These are phyloP conservation scores for Notospermus geniculatus DNA, from an alignment of 1,140 invertebrate genomes.

Conservation along the genomic window DNA sequence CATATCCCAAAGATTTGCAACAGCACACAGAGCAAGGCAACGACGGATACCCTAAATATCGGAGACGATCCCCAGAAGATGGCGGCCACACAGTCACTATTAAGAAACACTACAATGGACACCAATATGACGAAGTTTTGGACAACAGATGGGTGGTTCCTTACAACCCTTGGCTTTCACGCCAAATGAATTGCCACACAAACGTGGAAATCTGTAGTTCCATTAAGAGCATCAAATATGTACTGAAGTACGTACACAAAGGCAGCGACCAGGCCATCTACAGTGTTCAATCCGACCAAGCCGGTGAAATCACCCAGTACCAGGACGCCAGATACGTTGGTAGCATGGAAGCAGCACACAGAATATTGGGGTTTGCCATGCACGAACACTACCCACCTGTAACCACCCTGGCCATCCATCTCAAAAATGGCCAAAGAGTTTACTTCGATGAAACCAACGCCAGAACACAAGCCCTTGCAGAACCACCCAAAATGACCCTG, in stretches of 20 bases:
- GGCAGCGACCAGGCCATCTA: neutral
- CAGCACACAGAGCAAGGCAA: neutral
- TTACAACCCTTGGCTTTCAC: conserved; percentile 6
- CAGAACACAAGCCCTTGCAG: conserved; percentile 21
- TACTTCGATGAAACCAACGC: no score
- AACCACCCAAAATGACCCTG: conserved; percentile 50
- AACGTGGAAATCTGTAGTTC: neutral
- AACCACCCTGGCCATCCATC: conserved; percentile 55
- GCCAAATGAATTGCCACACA: conserved; percentile 1
- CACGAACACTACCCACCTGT: conserved; percentile 50
- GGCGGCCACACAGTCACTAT: conserved; percentile 3
- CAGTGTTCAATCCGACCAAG: conserved; percentile 6
- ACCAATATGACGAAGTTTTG: no score
- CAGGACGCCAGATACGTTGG: conserved; percentile 33
- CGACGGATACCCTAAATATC: conserved; percentile 5
- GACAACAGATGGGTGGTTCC: conserved; percentile 3
- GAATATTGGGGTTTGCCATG: conserved; percentile 33
- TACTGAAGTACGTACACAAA: neutral
- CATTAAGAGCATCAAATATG: conserved; percentile 1
- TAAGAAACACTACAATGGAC: conserved; percentile 11
- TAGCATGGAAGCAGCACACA: conserved; percentile 37
- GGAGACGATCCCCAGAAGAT: neutral
- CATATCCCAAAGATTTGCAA: neutral
- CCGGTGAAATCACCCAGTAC: conserved; percentile 10
- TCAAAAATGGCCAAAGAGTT: conserved; percentile 55